Evolutionary conservation across 2,113 vertebrate species (phyloP).

Genomic region (Scalopus aquaticus): DNA sequence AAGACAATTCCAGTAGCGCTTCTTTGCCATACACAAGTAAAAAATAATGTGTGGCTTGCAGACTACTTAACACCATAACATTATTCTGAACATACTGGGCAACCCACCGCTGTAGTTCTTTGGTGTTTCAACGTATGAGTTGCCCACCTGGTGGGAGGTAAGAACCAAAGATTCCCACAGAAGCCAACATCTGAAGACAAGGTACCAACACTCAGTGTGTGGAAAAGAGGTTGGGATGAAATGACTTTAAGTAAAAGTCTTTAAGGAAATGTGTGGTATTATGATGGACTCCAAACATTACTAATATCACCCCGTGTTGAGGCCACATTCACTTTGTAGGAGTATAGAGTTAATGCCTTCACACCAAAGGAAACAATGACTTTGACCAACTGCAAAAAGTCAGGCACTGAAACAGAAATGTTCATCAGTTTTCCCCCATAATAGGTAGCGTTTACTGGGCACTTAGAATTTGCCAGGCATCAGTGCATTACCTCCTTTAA

Average conservation of each 20-base stretch:
- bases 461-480: background rate
- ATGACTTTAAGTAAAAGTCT: background rate
- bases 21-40: constrained; percentile 2
- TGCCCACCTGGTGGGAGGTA: background rate
- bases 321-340: background rate
- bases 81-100: background rate
- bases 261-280: background rate
- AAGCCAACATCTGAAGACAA: background rate
- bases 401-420: background rate
- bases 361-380: background rate
- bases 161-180: background rate
- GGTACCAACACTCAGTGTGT: background rate
- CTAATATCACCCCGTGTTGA: background rate
- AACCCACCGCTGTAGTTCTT: background rate
- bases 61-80: background rate
- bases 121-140: background rate
- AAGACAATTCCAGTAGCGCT: background rate
- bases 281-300: background rate
- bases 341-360: background rate
- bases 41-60: background rate
- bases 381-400: constrained; percentile 1
- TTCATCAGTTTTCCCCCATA: background rate
- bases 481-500: constrained; percentile 10
- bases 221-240: background rate
- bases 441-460: background rate